Evolutionary conservation across 2,113 vertebrate species (phyloP), one percentile per base, ranked within the genome.

Genomic region (Agapornis roseicollis): DNA sequence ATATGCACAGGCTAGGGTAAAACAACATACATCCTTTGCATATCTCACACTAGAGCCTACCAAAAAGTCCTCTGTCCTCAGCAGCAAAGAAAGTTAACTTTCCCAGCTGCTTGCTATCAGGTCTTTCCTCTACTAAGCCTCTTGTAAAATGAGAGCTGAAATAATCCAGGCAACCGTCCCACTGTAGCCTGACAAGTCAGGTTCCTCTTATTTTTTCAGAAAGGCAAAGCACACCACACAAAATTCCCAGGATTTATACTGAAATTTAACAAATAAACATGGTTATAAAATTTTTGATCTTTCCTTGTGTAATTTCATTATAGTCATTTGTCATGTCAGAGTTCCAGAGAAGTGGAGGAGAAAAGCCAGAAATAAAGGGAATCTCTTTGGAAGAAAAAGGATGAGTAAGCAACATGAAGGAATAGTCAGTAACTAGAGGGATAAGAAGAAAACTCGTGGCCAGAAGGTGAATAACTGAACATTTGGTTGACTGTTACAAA

Each of bases 211-310:
- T 22, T 52, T 72, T 80, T 69, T 31, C 44, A 69, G 53, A 83
- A 33, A 31, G 8, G 12, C 58, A 88, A 77, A 85, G 33, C 1
- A 0, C 1, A 0, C 44, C 22, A 28, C 1, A 5, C 27, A 28
- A 81, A 90, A 13, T 3, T 2, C 9, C 35, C 44, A 29, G 7
- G 12, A 27, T 42, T 68, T 11, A 7, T 1, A 15, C 5, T 17
- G 31, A 65, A 65, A 70, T 56, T 22, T 17, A 84, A 64, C 25
- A 71, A 71, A 79, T 7, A 22, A 20, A 55, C 5, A 50, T 35
- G 10, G 39, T 77, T 7, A 29, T 33, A 88, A 65, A 49, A 47
- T 6, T 12, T 17, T 11, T 18, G 4, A 33, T n/a, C 6, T 60
- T 60, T 23, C 13, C 47, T 46, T 27, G 11, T 49, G 22, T 27